phyloP scores from a whole-genome alignment of 2,888 invertebrate species.

The Drosophila heteroneura region DNA sequence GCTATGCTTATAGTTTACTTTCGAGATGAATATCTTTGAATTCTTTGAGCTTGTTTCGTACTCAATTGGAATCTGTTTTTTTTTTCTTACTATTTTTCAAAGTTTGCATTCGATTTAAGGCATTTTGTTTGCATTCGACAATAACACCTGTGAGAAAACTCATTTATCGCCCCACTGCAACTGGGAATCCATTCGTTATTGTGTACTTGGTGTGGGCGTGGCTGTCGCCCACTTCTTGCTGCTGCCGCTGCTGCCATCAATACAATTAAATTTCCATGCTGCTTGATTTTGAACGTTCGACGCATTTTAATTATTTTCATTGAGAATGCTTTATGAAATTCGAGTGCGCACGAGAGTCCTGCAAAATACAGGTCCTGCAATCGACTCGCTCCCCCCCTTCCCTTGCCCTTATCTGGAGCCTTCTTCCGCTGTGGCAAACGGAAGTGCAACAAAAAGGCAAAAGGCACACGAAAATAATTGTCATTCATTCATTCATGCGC shows the following conservation, averaged over 20 bases:
- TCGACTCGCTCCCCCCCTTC: background rate
- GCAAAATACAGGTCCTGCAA: slow-evolving; percentile 23
- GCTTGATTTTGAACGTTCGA: slow-evolving; percentile 77
- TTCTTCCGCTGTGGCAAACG: slow-evolving; percentile 69
- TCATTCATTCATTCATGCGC: slow-evolving; percentile 48
- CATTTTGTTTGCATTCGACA: slow-evolving; percentile 47
- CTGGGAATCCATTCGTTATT: slow-evolving; percentile 48
- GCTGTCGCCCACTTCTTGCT: background rate
- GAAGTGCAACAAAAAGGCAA: slow-evolving; percentile 66
- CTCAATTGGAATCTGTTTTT: slow-evolving; percentile 19
- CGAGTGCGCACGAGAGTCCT: slow-evolving; percentile 45
- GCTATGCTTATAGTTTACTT: background rate
- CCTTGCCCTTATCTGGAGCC: slow-evolving; percentile 49
- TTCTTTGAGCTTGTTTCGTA: slow-evolving; percentile 1
- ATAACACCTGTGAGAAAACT: slow-evolving; percentile 52
- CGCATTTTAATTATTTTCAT: slow-evolving; percentile 81
- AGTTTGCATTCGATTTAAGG: slow-evolving; percentile 46
- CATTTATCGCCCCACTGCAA: slow-evolving; percentile 59
- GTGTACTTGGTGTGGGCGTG: slow-evolving; percentile 11
- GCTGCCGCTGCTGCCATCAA: slow-evolving; percentile 49
- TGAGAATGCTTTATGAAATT: slow-evolving; percentile 77
- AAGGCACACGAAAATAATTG: slow-evolving; percentile 69
- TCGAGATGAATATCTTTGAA: background rate
- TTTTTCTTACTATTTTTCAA: slow-evolving; percentile 14
- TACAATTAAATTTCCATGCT: slow-evolving; percentile 79